Conservation (phyloP, 2,797 vertebrate genomes). For the Prunella strophiata region DNA sequence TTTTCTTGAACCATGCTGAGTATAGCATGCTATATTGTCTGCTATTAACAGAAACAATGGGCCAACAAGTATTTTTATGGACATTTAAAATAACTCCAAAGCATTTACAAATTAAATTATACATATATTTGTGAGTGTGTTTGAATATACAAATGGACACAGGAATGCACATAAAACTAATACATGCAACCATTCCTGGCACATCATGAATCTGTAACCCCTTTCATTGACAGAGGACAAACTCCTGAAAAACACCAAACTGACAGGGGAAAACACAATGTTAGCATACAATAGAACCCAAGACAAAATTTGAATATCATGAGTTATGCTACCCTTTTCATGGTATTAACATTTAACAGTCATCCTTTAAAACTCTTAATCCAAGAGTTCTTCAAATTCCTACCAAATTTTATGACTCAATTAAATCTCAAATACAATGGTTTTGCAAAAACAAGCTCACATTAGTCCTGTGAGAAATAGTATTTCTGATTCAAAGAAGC, state of each 20-base stretch:
- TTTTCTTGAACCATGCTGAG: neutral
- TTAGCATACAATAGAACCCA: neutral
- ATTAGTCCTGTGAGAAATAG: neutral
- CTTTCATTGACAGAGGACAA: neutral
- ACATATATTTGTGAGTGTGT: neutral
- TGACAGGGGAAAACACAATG: neutral
- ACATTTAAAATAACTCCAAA: neutral
- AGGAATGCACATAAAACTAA: neutral
- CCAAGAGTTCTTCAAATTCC: neutral
- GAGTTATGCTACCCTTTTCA: neutral
- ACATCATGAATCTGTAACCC: neutral
- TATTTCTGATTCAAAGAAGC: neutral
- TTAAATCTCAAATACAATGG: neutral
- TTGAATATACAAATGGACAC: neutral
- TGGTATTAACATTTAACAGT: neutral
- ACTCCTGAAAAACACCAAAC: neutral
- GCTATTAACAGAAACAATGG: neutral
- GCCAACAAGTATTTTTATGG: neutral
- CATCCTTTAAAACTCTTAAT: neutral
- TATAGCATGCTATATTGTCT: neutral
- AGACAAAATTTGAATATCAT: conserved; percentile 20
- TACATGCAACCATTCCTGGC: neutral
- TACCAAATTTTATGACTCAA: neutral
- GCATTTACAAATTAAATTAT: neutral
- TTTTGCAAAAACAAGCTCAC: neutral